Percentiles rank a stretch among this genome's conserved stretches.
phyloP scores from a whole-genome alignment of 2,797 vertebrate genomes.

The Melopsittacus undulatus region DNA sequence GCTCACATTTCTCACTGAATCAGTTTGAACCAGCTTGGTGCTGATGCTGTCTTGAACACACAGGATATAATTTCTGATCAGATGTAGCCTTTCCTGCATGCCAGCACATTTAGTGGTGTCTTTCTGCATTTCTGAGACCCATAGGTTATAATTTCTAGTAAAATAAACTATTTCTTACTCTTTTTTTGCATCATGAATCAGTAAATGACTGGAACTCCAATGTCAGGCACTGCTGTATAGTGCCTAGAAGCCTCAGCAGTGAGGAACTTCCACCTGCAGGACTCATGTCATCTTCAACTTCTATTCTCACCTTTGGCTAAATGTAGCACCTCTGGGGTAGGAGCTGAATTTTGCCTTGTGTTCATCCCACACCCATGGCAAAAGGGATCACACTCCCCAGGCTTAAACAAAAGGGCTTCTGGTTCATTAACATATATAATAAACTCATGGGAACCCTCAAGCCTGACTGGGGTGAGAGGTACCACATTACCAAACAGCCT shows the following conservation, averaged over 20 bases:
- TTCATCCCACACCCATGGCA: background rate
- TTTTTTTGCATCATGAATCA: background rate
- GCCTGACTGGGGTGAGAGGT: background rate
- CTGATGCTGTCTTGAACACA: background rate
- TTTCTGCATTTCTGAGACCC: background rate
- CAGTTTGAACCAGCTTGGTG: background rate
- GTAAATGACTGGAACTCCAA: background rate
- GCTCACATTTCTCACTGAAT: background rate
- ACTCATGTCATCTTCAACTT: background rate
- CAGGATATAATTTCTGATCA: conserved; percentile 10
- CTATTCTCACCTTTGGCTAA: background rate
- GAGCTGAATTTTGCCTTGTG: background rate
- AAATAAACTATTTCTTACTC: background rate
- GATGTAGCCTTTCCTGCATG: background rate
- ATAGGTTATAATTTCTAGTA: background rate
- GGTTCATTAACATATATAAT: background rate
- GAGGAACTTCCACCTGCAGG: background rate
- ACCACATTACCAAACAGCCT: background rate
- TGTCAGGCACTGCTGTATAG: background rate
- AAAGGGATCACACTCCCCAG: background rate
- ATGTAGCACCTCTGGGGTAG: background rate
- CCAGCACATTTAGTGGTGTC: background rate
- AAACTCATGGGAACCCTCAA: background rate
- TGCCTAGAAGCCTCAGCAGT: background rate
- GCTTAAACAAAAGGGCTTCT: background rate